Evolutionary conservation across 2,888 invertebrate genomes (phyloP), one percentile per base, ranked within the genome.

Genomic region (Monochamus alternatus): DNA sequence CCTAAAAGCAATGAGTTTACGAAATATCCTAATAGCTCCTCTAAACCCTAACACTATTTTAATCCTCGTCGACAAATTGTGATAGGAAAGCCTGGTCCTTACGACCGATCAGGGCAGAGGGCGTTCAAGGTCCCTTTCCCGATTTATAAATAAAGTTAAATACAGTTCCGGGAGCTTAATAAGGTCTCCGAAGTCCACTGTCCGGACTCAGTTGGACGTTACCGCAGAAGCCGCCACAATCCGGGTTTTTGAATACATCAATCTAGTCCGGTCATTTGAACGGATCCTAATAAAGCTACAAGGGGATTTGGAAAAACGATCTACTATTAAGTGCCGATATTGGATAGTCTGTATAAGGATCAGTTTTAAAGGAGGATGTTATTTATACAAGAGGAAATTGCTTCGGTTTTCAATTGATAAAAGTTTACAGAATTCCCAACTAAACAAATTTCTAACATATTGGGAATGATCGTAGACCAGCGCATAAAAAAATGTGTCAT

Each of bases 131-230:
- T n/a, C 52, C 52, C 14, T 47, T 55, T 22, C 52, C 31, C 32
- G 51, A 32, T n/a, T 66, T 66, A 66, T 66, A 66, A 66, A 55
- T 55, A 55, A 55, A 55, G 55, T 55, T 66, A 52, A 66, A 66
- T 52, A 66, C 66, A 66, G 66, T 47, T 65, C 30, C 22, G 30
- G 64, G 64, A 30, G 64, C 66, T 66, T 66, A 66, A 52, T 52
- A 66, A 66, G 66, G 66, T 66, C 51, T 44, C 52, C 30, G 3
- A 5, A n/a, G 52, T 31, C 31, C 66, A 51, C 52, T 52, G 52
- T 14, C 66, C 52, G 31, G 51, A 14, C 51, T 52, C 51, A 66
- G 51, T 66, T 66, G 47, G 55, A 10, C 10, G 32, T 52, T 52
- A 66, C 66, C 66, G 66, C 66, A 47, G 44, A 51, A 52, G 66